These are phyloP conservation scores for Elgaria multicarinata DNA, from an alignment of 2,113 vertebrate species.

Conservation along the genomic window DNA sequence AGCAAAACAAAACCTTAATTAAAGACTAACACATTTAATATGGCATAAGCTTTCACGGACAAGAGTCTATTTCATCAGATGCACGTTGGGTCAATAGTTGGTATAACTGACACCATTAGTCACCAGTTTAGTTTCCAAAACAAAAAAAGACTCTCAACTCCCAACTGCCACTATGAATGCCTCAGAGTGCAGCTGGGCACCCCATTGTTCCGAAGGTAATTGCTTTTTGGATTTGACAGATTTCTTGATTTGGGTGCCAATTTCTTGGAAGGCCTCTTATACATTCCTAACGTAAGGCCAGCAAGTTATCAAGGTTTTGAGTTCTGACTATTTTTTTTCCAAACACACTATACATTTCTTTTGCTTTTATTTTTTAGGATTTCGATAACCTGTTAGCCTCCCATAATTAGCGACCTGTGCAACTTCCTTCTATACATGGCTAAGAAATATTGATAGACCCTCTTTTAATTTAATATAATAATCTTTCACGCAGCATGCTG, in stretches of 20 bases:
- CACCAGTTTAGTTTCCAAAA: neutral
- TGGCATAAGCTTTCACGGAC: neutral
- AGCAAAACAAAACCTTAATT: neutral
- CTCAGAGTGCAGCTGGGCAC: neutral
- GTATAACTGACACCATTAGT: neutral
- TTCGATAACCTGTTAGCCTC: too few species aligned
- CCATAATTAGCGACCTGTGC: neutral
- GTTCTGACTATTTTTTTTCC: too few species aligned
- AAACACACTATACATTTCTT: neutral
- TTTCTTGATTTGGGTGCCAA: neutral
- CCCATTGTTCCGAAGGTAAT: neutral
- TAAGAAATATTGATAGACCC: constrained; percentile 17
- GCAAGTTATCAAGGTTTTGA: neutral
- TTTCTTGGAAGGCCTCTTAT: too few species aligned
- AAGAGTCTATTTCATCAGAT: neutral
- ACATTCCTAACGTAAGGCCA: neutral
- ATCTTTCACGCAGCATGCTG: constrained; percentile 39
- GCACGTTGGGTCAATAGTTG: neutral
- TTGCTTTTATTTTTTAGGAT: neutral
- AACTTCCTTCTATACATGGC: neutral
- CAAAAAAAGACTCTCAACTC: neutral
- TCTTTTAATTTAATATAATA: neutral
- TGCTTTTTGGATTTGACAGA: neutral
- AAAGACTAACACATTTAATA: neutral
- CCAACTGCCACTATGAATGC: neutral